Conservation (phyloP, 1,140 invertebrate species). For the Episyrphus balteatus region DNA sequence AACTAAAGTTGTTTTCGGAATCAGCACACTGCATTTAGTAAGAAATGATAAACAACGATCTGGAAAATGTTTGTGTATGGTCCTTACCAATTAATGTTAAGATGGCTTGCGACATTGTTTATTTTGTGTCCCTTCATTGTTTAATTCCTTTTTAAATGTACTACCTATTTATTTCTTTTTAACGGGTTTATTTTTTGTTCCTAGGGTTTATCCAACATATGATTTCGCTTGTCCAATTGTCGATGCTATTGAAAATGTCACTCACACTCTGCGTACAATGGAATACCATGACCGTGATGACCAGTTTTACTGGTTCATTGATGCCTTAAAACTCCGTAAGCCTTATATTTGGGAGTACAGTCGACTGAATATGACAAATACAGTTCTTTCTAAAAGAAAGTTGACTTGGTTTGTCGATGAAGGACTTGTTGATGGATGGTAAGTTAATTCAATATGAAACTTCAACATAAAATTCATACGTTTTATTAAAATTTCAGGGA, state of each 20-base stretch:
- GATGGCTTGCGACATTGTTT: no score
- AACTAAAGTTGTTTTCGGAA: no score
- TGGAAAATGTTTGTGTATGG: no score
- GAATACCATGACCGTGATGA: conserved; percentile 97
- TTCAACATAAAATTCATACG: not conserved
- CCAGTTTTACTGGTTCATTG: conserved; percentile 96
- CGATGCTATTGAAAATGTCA: conserved; percentile 93
- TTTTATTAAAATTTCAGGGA: conserved; percentile 41
- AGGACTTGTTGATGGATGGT: conserved; percentile 90
- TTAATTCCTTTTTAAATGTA: no score
- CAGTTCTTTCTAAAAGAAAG: conserved; percentile 93
- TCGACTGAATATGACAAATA: conserved; percentile 93
- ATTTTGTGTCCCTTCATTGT: no score
- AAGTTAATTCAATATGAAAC: conserved; percentile 24
- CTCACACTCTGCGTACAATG: conserved; percentile 93
- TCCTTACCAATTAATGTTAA: no score
- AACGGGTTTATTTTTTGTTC: conserved; percentile 25
- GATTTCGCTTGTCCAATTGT: conserved; percentile 99
- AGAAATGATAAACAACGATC: no score
- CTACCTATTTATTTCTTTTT: no score
- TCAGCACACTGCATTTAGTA: no score
- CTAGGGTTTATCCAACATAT: conserved; percentile 96
- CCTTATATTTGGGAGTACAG: conserved; percentile 95
- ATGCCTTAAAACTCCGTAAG: conserved; percentile 74
- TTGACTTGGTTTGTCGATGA: conserved; percentile 95